phyloP scores from a whole-genome alignment of 2,113 vertebrate genomes.

The Psettodes erumei region DNA sequence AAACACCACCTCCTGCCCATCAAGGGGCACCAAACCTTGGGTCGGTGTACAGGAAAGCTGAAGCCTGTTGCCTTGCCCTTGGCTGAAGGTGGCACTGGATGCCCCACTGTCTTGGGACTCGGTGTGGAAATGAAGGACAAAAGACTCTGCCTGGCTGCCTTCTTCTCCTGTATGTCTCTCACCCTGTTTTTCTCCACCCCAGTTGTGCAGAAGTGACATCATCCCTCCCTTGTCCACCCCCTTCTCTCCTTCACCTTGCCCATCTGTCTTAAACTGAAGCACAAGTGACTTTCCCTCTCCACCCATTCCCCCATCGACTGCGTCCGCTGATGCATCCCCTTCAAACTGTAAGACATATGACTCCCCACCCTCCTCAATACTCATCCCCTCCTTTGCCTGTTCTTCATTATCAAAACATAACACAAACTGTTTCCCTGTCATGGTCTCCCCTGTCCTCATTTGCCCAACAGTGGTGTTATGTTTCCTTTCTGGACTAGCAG shows the following conservation, averaged over 20 bases:
- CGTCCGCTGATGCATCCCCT: slow-evolving; percentile 58
- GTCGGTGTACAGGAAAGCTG: slow-evolving; percentile 75
- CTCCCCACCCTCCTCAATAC: slow-evolving; percentile 55
- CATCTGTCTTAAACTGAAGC: slow-evolving; percentile 78
- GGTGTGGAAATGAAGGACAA: slow-evolving; percentile 82
- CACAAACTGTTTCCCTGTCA: slow-evolving; percentile 79
- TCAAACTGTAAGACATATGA: slow-evolving; percentile 82
- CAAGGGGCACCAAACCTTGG: slow-evolving; percentile 76
- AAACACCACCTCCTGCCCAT: slow-evolving; percentile 82
- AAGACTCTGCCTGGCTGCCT: slow-evolving; percentile 73
- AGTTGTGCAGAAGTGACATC: slow-evolving; percentile 82
- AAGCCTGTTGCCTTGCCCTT: slow-evolving; percentile 66
- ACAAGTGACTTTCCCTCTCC: slow-evolving; percentile 76
- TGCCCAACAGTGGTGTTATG: slow-evolving; percentile 33
- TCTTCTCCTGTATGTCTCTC: slow-evolving; percentile 50
- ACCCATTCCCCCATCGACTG: slow-evolving; percentile 45
- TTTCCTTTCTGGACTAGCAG: slow-evolving; percentile 23
- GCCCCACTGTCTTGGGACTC: slow-evolving; percentile 63
- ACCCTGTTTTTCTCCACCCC: slow-evolving; percentile 71
- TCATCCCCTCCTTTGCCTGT: slow-evolving; percentile 61
- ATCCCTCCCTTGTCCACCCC: slow-evolving; percentile 67
- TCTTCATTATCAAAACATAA: slow-evolving; percentile 80
- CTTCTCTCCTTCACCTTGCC: slow-evolving; percentile 62
- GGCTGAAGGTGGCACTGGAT: slow-evolving; percentile 53
- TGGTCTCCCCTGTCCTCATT: slow-evolving; percentile 46